Evolutionary conservation across 2,888 invertebrate species (phyloP).

Genomic region (Melolontha melolontha): DNA sequence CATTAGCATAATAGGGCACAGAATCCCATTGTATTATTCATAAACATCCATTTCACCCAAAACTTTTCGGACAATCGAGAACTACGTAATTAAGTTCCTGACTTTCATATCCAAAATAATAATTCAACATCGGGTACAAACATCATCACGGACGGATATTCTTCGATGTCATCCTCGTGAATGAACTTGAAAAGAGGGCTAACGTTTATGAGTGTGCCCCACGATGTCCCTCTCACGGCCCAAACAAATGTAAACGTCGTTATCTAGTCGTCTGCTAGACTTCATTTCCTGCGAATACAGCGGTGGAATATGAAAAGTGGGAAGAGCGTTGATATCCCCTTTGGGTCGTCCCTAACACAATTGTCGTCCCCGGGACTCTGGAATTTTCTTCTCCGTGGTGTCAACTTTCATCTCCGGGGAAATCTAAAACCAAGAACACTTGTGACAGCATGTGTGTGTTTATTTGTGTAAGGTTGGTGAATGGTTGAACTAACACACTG

Average conservation of each 20-base stretch:
- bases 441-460: neutral
- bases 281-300: constrained; percentile 27
- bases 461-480: neutral
- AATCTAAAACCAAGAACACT: constrained; percentile 3
- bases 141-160: too few species aligned
- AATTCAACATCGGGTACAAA: too few species aligned
- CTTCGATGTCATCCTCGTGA: too few species aligned
- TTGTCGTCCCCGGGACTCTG: constrained; percentile 2
- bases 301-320: constrained; percentile 20
- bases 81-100: too few species aligned
- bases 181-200: too few species aligned
- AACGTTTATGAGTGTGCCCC: neutral
- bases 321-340: constrained; percentile 1
- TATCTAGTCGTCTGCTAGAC: constrained; percentile 8
- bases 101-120: too few species aligned
- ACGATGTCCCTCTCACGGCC: neutral
- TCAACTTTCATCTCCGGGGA: constrained; percentile 13
- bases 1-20: too few species aligned
- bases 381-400: constrained; percentile 5
- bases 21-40: too few species aligned
- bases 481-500: too few species aligned
- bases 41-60: too few species aligned
- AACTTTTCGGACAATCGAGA: too few species aligned
- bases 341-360: neutral
- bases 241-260: constrained; percentile 30